Conservation (phyloP, 2,888 invertebrate genomes). For the Trissolcus brochymenae region DNA sequence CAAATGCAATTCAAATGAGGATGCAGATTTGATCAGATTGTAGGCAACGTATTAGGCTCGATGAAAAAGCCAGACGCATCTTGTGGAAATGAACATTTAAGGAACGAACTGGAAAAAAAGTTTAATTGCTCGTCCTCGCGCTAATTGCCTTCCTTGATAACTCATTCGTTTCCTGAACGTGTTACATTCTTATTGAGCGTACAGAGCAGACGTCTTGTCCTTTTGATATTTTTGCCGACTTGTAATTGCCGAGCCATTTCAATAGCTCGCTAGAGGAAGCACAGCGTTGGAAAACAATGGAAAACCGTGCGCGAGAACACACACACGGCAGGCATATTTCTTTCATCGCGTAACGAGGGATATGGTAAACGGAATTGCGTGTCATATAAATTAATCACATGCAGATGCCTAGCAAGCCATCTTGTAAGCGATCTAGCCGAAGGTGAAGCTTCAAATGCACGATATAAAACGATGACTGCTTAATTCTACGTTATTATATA, state of each 20-base stretch:
- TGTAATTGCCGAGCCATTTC: slow-evolving; percentile 50
- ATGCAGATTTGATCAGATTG: too few relatives aligned
- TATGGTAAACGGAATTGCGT: slow-evolving; percentile 55
- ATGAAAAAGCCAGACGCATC: slow-evolving; percentile 1
- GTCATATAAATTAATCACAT: slow-evolving; percentile 57
- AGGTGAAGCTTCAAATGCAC: slow-evolving; percentile 38
- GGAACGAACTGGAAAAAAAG: slow-evolving; percentile 20
- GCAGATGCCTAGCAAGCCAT: slow-evolving; percentile 54
- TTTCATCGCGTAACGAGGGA: slow-evolving; percentile 49
- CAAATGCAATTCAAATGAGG: too few relatives aligned
- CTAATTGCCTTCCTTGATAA: slow-evolving; percentile 55
- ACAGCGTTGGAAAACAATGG: slow-evolving; percentile 42
- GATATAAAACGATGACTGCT: slow-evolving; percentile 50
- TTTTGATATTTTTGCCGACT: slow-evolving; percentile 37
- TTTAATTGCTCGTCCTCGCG: slow-evolving; percentile 28
- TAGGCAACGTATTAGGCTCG: too few relatives aligned
- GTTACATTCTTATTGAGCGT: slow-evolving; percentile 42
- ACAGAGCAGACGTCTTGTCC: slow-evolving; percentile 26
- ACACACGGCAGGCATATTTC: slow-evolving; percentile 28
- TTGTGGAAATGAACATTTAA: slow-evolving; percentile 36
- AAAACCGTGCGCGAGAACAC: slow-evolving; percentile 24
- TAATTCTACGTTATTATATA: slow-evolving; percentile 51
- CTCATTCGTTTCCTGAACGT: slow-evolving; percentile 49
- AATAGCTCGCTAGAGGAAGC: slow-evolving; percentile 33
- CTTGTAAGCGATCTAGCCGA: slow-evolving; percentile 49